Percentiles rank a stretch among this genome's conserved stretches.
phyloP scores from a whole-genome alignment of 1,140 invertebrate genomes.

The Oppia nitens region DNA sequence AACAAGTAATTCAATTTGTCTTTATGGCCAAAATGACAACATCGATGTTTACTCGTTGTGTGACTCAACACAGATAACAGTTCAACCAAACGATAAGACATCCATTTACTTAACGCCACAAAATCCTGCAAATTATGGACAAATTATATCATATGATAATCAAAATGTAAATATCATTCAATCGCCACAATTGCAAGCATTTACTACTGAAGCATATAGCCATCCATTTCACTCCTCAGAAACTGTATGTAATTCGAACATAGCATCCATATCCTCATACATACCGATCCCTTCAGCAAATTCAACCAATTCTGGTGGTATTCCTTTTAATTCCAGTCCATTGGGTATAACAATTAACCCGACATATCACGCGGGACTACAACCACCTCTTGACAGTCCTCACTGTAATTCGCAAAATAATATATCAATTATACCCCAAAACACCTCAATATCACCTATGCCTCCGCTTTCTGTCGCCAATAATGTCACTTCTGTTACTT shows the following conservation, averaged over 20 bases:
- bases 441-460: not conserved
- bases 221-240: not conserved
- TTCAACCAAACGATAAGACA: not conserved
- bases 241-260: not conserved
- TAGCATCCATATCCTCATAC: not conserved
- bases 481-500: not conserved
- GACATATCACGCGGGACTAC: not conserved
- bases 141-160: not conserved
- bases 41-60: not conserved
- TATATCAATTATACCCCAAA: not conserved
- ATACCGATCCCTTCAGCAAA: not conserved
- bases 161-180: not conserved
- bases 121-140: not conserved
- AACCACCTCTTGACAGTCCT: not conserved
- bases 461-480: not conserved
- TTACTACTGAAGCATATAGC: not conserved
- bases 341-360: not conserved
- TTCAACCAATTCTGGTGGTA: not conserved
- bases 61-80: not conserved
- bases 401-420: not conserved
- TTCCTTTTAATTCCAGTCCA: not conserved
- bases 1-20: not conserved
- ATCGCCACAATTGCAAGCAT: not conserved
- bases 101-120: not conserved
- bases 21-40: not conserved